phyloP scores from a whole-genome alignment of 2,888 invertebrate genomes.

The Ichneumon xanthorius region DNA sequence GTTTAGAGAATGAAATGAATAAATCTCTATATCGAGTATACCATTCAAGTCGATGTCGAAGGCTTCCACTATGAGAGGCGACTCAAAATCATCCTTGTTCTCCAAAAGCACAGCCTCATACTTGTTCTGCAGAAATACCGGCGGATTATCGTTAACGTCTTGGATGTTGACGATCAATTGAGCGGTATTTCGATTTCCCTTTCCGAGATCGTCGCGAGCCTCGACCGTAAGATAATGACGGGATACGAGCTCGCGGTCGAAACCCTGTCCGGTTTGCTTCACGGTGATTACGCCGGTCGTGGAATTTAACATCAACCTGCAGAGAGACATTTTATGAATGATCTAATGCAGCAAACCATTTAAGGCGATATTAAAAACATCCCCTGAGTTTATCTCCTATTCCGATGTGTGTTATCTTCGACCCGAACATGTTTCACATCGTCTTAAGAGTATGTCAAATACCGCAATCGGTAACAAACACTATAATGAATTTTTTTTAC shows the following conservation, averaged over 20 bases:
- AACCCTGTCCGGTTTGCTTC: constrained; percentile 90
- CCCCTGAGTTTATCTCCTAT: too few species aligned
- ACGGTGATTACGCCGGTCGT: constrained; percentile 94
- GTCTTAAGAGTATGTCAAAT: too few species aligned
- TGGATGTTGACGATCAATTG: constrained; percentile 93
- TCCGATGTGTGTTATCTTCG: too few species aligned
- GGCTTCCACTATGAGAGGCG: constrained; percentile 91
- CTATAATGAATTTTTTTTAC: too few species aligned
- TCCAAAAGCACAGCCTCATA: constrained; percentile 94
- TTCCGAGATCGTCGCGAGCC: constrained; percentile 94
- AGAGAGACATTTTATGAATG: constrained; percentile 61
- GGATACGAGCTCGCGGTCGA: constrained; percentile 94
- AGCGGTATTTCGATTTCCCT: constrained; percentile 93
- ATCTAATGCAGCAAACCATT: background rate
- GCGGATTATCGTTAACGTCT: constrained; percentile 96
- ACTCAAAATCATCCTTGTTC: constrained; percentile 92
- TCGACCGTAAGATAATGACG: constrained; percentile 95
- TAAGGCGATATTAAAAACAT: background rate
- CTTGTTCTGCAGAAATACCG: constrained; percentile 92
- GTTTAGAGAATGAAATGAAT: background rate
- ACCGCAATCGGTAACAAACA: too few species aligned
- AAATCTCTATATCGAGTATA: constrained; percentile 74
- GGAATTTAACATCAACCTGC: constrained; percentile 92
- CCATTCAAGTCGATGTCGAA: constrained; percentile 94
- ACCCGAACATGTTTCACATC: too few species aligned